These are phyloP conservation scores for Andrena dorsata DNA, from an alignment of 2,888 invertebrate genomes.

Conservation along the genomic window DNA sequence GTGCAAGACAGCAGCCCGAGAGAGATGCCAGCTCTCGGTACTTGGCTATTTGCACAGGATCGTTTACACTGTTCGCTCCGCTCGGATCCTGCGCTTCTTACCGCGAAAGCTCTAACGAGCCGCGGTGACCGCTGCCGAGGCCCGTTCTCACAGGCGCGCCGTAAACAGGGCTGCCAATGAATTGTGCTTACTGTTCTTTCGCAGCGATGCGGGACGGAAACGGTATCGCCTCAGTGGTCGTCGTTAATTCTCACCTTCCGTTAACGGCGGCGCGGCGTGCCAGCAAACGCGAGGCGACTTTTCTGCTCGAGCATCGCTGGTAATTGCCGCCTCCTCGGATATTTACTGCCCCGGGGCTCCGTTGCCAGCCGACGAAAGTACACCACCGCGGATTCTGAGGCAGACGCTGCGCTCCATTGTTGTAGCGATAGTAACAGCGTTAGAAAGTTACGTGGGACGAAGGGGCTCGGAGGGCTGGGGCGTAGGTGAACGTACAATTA, in stretches of 20 bases:
- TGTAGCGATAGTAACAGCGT: background rate
- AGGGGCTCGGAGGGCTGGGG: no score
- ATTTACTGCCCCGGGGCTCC: constrained; percentile 19
- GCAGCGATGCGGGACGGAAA: constrained; percentile 74
- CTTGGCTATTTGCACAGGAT: background rate
- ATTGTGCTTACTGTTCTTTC: constrained; percentile 69
- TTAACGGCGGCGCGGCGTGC: constrained; percentile 51
- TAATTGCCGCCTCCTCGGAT: constrained; percentile 58
- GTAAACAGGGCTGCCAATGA: constrained; percentile 58
- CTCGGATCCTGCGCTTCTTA: constrained; percentile 11
- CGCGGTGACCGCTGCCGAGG: constrained; percentile 9
- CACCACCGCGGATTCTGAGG: background rate
- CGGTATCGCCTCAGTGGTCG: constrained; percentile 67
- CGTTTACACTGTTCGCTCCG: constrained; percentile 1
- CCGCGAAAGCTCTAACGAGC: constrained; percentile 45
- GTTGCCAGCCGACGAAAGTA: background rate
- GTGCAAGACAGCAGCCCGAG: no score
- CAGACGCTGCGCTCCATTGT: background rate
- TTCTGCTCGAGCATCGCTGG: constrained; percentile 62
- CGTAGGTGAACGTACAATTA: no score
- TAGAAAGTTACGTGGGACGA: no score
- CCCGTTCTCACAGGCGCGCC: constrained; percentile 59
- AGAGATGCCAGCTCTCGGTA: background rate
- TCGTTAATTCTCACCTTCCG: constrained; percentile 74
- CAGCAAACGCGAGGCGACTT: constrained; percentile 54